A percentile compares a stretch with the other conserved stretches of the same genome.
phyloP scores from a whole-genome alignment of 2,797 vertebrate species.

The Clarias fuscus region DNA sequence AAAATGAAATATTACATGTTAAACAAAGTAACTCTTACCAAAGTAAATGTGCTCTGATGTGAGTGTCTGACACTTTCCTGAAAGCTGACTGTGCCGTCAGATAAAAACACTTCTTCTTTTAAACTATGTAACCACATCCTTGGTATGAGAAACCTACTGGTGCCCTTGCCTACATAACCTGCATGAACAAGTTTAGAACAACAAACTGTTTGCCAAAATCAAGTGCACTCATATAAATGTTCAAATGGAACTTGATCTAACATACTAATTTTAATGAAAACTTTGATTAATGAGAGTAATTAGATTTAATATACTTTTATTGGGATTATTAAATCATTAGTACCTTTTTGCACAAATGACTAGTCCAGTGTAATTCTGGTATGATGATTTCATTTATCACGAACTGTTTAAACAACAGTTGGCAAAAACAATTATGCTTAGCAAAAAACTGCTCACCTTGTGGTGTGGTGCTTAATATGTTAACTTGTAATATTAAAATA shows the following conservation, averaged over 20 bases:
- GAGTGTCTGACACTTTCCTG: slow-evolving; percentile 16
- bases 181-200: slow-evolving; percentile 35
- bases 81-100: slow-evolving; percentile 41
- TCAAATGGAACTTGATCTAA: too few relatives aligned
- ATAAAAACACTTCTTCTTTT: slow-evolving; percentile 71
- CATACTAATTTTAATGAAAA: too few relatives aligned
- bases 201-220: slow-evolving; percentile 7
- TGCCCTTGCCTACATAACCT: slow-evolving; percentile 40
- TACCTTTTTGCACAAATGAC: not conserved
- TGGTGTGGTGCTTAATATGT: not conserved
- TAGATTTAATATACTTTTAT: not conserved
- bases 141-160: slow-evolving; percentile 54
- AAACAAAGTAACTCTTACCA: slow-evolving; percentile 38
- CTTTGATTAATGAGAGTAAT: too few relatives aligned
- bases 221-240: not conserved
- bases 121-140: slow-evolving; percentile 75
- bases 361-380: not conserved
- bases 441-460: not conserved
- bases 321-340: not conserved
- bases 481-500: not conserved
- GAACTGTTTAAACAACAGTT: not conserved
- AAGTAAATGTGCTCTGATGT: slow-evolving; percentile 2
- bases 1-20: not conserved
- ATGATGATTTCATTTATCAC: not conserved
- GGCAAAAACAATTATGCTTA: not conserved